Conservation (phyloP, 2,797 vertebrate genomes). For the Pangasius mekongensis region DNA sequence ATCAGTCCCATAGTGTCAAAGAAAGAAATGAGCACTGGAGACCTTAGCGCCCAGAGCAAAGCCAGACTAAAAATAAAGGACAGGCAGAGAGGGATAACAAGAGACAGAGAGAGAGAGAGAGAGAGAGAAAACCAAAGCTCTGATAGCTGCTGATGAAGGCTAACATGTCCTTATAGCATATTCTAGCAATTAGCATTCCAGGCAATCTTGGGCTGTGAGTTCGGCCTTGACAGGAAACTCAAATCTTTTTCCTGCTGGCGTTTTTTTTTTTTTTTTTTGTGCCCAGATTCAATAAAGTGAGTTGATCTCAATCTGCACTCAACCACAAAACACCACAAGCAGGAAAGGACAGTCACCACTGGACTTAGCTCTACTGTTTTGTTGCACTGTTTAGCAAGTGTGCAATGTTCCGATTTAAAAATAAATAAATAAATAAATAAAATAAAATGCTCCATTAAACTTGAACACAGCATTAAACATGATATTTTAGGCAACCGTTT, state of each 20-base stretch:
- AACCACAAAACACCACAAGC: too few species aligned
- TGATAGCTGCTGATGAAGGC: conserved; percentile 34
- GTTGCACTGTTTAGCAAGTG: too few species aligned
- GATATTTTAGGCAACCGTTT: background rate
- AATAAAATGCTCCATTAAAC: background rate
- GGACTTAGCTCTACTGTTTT: too few species aligned
- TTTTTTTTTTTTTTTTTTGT: too few species aligned
- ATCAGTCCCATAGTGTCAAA: conserved; percentile 71
- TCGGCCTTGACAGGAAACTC: conserved; percentile 4
- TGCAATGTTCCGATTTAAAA: too few species aligned
- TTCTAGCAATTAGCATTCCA: conserved; percentile 26
- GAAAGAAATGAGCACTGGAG: conserved; percentile 54
- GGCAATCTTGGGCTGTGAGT: background rate
- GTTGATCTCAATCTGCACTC: too few species aligned
- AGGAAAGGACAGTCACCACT: too few species aligned
- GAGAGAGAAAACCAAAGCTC: conserved; percentile 8
- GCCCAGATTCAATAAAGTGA: too few species aligned
- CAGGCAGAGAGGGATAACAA: background rate
- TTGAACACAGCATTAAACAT: background rate
- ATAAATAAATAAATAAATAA: too few species aligned
- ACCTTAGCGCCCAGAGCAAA: conserved; percentile 35
- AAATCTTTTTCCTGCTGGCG: too few species aligned
- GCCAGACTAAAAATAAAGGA: conserved; percentile 22
- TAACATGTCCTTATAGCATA: background rate
- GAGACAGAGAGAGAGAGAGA: conserved; percentile 3